Base-by-base conservation (phyloP, 2,797 vertebrate species). In the Strix occidentalis region DNA sequence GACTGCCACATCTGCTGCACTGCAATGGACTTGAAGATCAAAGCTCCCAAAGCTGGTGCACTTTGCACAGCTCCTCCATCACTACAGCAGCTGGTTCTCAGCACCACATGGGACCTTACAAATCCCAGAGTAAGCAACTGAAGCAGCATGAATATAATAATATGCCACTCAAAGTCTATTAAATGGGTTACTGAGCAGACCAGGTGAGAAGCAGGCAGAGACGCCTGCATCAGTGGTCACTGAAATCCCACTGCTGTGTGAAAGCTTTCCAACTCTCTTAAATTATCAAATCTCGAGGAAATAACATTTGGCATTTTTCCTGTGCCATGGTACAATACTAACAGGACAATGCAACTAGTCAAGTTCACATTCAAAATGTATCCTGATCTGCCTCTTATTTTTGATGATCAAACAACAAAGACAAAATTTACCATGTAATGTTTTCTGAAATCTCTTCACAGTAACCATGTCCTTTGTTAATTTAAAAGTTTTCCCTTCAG, bases 391-490 rank as follows among this genome's bases (percentile, higher is more conserved):
- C 33, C 28, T 60, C 84, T 53, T 58, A 33, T 9, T 63, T 75
- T 9, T 72, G 33, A 58, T 31, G 29, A 53, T 11, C 23, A 84
- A 91, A 65, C 35, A 92, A 74, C 20, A 87, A 86, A 86, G 58
- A 74, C 9, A 65, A 9, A 71, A 89, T 70, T 98, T 97, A 99
- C 99, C 99, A 39, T 99, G 98, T 76, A 99, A 97, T 20, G 99
- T 99, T 98, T 99, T 99, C 98, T 99, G 99, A 98, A 99, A 99
- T 64, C 99, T 98, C 98, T 99, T 99, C 97, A 99, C 98, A 43
- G 50, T 98, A 94, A 99, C 99, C 99, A 99, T 99, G 95, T 99
- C 99, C 97, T 99, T 99, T 31, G 99, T 99, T 95, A 99, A 97
- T 82, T 97, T 98, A 97, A 99, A 99, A 16, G 98, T 98, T 97